Percentiles rank a stretch among this genome's conserved stretches.
Conservation (phyloP, 2,797 vertebrate species). For the Chromis chromis region DNA sequence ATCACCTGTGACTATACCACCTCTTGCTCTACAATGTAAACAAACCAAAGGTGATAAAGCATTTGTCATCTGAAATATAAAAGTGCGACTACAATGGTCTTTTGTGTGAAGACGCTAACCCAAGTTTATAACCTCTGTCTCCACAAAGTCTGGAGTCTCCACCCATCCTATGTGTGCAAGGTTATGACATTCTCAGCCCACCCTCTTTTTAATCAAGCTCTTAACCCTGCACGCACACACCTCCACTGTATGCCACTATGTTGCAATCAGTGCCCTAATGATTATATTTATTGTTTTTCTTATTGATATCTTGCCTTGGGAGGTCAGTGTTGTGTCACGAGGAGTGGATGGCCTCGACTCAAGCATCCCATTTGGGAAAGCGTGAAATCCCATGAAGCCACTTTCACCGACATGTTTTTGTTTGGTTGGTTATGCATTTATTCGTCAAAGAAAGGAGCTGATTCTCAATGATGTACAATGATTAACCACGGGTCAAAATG, state of each 20-base stretch:
- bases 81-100: slow-evolving; percentile 45
- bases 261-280: slow-evolving; percentile 54
- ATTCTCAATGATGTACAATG: slow-evolving; percentile 56
- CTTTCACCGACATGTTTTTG: slow-evolving; percentile 6
- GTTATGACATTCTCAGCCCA: slow-evolving; percentile 71
- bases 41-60: slow-evolving; percentile 32
- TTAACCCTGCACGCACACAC: slow-evolving; percentile 43
- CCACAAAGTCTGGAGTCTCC: slow-evolving; percentile 79
- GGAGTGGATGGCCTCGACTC: background rate
- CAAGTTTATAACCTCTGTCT: slow-evolving; percentile 78
- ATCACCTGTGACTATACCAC: background rate
- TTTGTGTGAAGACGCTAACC: slow-evolving; percentile 54
- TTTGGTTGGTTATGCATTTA: slow-evolving; percentile 39
- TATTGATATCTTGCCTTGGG: slow-evolving; percentile 9
- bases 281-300: slow-evolving; percentile 56
- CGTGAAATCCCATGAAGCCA: slow-evolving; percentile 3
- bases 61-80: slow-evolving; percentile 58
- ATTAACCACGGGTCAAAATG: slow-evolving; percentile 56
- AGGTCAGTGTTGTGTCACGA: slow-evolving; percentile 33
- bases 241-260: slow-evolving; percentile 37
- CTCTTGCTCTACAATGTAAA: background rate
- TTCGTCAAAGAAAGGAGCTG: slow-evolving; percentile 46
- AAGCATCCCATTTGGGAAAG: background rate
- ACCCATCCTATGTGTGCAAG: slow-evolving; percentile 73
- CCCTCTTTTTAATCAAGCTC: slow-evolving; percentile 58